Percentiles rank a stretch among this genome's conserved stretches.
Evolutionary conservation across 1,140 invertebrate species (phyloP).

Genomic region (Macrobrachium nipponense): DNA sequence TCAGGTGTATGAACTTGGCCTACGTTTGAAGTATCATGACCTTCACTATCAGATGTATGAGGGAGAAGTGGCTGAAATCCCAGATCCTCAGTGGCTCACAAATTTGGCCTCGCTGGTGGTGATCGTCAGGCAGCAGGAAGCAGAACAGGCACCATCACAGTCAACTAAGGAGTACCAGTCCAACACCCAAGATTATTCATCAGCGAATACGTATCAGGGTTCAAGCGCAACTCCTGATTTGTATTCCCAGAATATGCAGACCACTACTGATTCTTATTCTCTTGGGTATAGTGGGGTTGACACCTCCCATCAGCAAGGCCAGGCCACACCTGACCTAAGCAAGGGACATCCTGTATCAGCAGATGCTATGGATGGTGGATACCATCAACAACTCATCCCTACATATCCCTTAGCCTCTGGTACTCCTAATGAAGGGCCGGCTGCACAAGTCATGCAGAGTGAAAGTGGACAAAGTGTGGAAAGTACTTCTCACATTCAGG

Average conservation of each 20-base stretch:
- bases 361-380: slow-evolving; percentile 6
- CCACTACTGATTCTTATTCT: slow-evolving; percentile 5
- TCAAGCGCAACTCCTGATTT: neutral
- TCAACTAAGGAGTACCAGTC: neutral
- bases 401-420: too few relatives aligned
- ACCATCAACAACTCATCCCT: too few relatives aligned
- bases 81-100: slow-evolving; percentile 71
- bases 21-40: slow-evolving; percentile 84
- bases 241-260: slow-evolving; percentile 1
- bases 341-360: neutral
- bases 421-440: too few relatives aligned
- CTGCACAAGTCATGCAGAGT: too few relatives aligned
- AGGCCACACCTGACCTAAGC: neutral
- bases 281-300: neutral
- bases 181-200: neutral
- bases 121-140: neutral
- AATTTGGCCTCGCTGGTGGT: slow-evolving; percentile 64
- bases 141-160: neutral
- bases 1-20: slow-evolving; percentile 77
- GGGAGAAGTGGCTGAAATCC: slow-evolving; percentile 67
- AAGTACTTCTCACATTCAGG: too few relatives aligned
- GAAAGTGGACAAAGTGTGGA: too few relatives aligned
- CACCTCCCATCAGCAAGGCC: neutral
- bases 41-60: slow-evolving; percentile 73
- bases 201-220: neutral